Evolutionary conservation across 1,140 invertebrate species (phyloP).

Genomic region (Pogonomyrmex barbatus): DNA sequence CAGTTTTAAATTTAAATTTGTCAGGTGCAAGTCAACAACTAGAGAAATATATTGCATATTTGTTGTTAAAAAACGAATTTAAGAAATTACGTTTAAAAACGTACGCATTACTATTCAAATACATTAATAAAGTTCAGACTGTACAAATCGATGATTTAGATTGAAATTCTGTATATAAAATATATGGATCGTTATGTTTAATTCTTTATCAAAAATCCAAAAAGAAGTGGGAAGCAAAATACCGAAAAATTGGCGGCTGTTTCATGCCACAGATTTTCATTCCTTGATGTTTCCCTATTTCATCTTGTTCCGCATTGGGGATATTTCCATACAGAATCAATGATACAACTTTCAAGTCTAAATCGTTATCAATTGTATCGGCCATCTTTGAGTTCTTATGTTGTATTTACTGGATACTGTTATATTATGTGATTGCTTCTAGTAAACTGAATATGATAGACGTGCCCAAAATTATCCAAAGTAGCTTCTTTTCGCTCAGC

Average conservation of each 20-base stretch:
- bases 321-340: neutral
- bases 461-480: neutral
- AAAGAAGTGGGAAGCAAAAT: neutral
- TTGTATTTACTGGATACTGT: neutral
- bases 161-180: neutral
- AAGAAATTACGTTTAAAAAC: neutral
- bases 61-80: neutral
- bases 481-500: conserved; percentile 59
- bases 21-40: neutral
- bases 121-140: too few relatives aligned
- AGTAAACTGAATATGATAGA: neutral
- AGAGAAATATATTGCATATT: neutral
- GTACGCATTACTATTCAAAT: too few relatives aligned
- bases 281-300: conserved; percentile 13
- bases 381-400: neutral
- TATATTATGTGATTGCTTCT: conserved; percentile 74
- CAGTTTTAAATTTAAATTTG: neutral
- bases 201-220: neutral
- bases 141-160: neutral
- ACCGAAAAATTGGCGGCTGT: neutral
- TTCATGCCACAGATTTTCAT: neutral
- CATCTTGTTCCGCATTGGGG: neutral
- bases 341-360: neutral
- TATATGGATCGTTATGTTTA: neutral
- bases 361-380: neutral